Percentiles rank a stretch among this genome's conserved stretches.
Evolutionary conservation across 2,113 vertebrate species (phyloP).

Genomic region (Triplophysa tibetana): DNA sequence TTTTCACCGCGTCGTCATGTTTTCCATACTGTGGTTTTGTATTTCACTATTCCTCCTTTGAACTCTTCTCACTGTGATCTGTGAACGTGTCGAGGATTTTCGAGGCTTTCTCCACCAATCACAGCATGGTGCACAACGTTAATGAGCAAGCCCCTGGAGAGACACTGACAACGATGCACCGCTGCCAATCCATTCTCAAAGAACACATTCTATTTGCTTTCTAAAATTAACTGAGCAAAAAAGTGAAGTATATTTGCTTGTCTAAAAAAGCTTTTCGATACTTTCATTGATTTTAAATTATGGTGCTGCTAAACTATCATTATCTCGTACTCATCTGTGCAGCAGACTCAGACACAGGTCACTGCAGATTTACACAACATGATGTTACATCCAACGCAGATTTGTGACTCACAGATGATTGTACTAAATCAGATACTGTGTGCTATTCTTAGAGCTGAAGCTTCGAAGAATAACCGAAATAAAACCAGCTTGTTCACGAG

Average conservation of each 20-base stretch:
- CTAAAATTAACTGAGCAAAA: too few species aligned
- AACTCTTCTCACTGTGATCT: constrained; percentile 8
- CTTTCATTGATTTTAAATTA: neutral
- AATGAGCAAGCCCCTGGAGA: constrained; percentile 36
- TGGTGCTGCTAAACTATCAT: neutral
- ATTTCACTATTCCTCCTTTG: constrained; percentile 8
- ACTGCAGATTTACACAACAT: neutral
- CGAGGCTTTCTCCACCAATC: constrained; percentile 29
- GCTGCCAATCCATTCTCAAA: constrained; percentile 40
- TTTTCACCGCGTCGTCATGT: neutral
- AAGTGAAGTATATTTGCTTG: neutral
- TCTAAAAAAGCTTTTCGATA: neutral
- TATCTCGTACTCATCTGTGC: neutral
- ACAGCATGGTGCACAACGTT: constrained; percentile 11
- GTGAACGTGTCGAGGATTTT: neutral
- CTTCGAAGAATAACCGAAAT: too few species aligned
- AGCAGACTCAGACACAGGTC: neutral
- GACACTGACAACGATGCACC: constrained; percentile 15
- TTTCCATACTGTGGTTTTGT: constrained; percentile 5
- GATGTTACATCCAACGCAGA: neutral
- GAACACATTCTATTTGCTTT: neutral
- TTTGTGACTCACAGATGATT: neutral
- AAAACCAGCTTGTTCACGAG: too few species aligned
- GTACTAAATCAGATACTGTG: neutral
- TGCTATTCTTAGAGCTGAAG: neutral